Evolutionary conservation across 2,888 invertebrate species (phyloP), one percentile per base, ranked within the genome.

Genomic region (Himalopsyche tibetana): DNA sequence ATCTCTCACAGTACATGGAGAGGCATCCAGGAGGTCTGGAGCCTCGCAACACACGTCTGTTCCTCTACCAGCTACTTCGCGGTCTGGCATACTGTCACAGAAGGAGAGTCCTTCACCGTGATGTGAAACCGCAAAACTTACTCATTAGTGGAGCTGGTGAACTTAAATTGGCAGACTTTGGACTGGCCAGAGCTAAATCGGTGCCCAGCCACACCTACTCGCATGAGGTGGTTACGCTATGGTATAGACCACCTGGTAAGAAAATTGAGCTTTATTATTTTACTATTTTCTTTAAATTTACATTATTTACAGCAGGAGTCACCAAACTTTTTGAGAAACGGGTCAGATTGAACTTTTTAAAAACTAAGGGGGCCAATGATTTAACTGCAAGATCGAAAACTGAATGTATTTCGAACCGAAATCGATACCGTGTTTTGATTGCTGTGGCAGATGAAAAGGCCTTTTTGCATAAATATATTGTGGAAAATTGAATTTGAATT

Each of bases 171-270:
- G 99, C 99, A 63, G 99, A 99, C 93, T 99, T 99, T 92, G 99
- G 99, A 89, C 93, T 99, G 89, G 99, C 99, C 89, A 95, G 99
- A 90, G 99, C 99, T 90, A 99, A 99, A 94, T 99, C 99, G 87
- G 99, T 99, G 89, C 99, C 99, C 88, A 98, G 98, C 91, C 98
- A 98, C 92, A 99, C 99, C 81, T 99, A 99, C 93, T 98, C 98
- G 17, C 98, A 99, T 92, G 99, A 99, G 93, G 98, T 98, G 86
- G 99, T 99, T 89, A 99, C 99, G 88, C 93, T 99, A 89, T 99
- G 99, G 99, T 99, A 99, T 92, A 95, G 99, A 91, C 99, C 99
- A 87, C 99, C 99, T 86, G 95, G 95, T 95, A 89, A 91, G 89
- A 74, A 38, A 4, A 4, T 56, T 2, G 63, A 19, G 12, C n/a